Evolutionary conservation across 2,888 invertebrate genomes (phyloP).

Genomic region (Ormyrus labotus): DNA sequence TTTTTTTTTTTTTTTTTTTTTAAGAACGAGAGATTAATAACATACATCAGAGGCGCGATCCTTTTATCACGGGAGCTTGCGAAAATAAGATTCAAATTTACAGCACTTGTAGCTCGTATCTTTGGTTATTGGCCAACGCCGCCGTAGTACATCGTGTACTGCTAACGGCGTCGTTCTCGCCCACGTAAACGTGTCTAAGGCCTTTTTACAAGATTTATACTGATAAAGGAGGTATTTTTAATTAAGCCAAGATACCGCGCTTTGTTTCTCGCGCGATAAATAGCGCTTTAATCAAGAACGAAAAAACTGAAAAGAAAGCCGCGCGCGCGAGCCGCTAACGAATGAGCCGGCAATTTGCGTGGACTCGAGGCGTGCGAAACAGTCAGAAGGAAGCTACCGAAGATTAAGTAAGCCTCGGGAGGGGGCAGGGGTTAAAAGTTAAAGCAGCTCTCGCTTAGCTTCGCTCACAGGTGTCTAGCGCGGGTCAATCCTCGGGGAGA

Average conservation of each 20-base stretch:
- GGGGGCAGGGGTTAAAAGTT: slow-evolving; percentile 17
- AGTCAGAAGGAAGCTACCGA: background rate
- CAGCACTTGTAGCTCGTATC: slow-evolving; percentile 36
- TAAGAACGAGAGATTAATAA: too few relatives aligned
- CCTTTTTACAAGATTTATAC: background rate
- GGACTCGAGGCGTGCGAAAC: background rate
- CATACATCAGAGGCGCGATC: too few relatives aligned
- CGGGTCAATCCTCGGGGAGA: slow-evolving; percentile 32
- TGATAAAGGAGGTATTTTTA: background rate
- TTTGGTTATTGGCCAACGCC: slow-evolving; percentile 34
- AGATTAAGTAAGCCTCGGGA: background rate
- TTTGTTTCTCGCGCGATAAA: background rate
- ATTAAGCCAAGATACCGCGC: background rate
- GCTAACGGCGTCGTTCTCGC: background rate
- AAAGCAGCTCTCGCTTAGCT: background rate
- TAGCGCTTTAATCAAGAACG: background rate
- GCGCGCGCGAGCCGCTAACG: background rate
- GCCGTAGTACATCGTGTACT: background rate
- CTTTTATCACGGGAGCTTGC: background rate
- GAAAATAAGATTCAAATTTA: slow-evolving; percentile 55
- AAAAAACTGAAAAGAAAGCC: background rate
- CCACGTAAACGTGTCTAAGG: background rate
- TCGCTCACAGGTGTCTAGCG: slow-evolving; percentile 37
- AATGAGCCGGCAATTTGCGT: background rate
- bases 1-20: too few relatives aligned